Percentiles rank a stretch among this genome's conserved stretches.
phyloP scores from a whole-genome alignment of 2,797 vertebrate species.

The Anabas testudineus region DNA sequence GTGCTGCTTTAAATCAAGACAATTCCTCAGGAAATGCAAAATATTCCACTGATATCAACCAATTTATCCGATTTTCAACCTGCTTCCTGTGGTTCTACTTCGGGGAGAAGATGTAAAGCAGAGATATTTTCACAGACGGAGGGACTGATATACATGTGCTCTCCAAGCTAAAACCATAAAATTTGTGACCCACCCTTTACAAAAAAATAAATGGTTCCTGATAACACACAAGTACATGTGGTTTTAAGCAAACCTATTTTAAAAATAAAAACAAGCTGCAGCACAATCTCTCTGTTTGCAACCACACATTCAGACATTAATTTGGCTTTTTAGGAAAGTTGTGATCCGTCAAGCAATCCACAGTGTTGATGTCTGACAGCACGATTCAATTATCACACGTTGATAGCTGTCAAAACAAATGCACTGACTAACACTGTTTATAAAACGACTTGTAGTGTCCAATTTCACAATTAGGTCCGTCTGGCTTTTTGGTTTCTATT shows the following conservation, averaged over 20 bases:
- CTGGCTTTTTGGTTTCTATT: background rate
- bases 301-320: background rate
- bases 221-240: background rate
- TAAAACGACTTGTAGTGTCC: background rate
- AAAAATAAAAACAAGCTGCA: background rate
- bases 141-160: no score
- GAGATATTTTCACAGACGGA: no score
- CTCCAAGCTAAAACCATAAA: no score
- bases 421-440: background rate
- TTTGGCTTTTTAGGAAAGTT: background rate
- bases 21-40: background rate
- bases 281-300: background rate
- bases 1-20: background rate
- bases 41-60: background rate
- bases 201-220: no score
- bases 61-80: no score
- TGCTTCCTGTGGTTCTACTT: background rate
- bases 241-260: background rate
- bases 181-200: no score
- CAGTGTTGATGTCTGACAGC: slow-evolving; percentile 1
- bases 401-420: slow-evolving; percentile 46
- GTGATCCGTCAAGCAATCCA: background rate
- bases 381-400: slow-evolving; percentile 3
- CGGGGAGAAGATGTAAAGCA: no score
- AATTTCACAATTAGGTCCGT: background rate